phyloP scores from a whole-genome alignment of 2,888 invertebrate species.

The Pollenia amentaria region DNA sequence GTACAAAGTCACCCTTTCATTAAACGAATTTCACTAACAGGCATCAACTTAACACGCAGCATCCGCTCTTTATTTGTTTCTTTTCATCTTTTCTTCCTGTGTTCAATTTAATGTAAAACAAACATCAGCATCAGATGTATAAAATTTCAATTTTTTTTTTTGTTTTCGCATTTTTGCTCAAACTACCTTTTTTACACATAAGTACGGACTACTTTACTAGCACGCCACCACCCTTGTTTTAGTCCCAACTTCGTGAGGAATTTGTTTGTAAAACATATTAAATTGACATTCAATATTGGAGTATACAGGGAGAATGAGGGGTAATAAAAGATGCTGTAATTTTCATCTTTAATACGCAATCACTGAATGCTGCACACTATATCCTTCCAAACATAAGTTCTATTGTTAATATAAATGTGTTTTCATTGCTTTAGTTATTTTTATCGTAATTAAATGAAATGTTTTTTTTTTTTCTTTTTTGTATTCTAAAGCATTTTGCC shows the following conservation, averaged over 20 bases:
- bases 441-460: constrained; percentile 64
- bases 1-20: constrained; percentile 61
- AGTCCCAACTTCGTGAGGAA: not conserved
- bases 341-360: constrained; percentile 42
- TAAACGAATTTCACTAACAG: constrained; percentile 50
- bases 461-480: constrained; percentile 32
- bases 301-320: not conserved
- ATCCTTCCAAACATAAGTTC: constrained; percentile 37
- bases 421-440: constrained; percentile 43
- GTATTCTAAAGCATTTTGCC: constrained; percentile 41
- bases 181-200: constrained; percentile 34
- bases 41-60: constrained; percentile 54
- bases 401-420: constrained; percentile 54
- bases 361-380: constrained; percentile 23
- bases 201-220: not conserved
- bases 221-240: too few species aligned
- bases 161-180: constrained; percentile 29
- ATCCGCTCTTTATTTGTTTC: constrained; percentile 35
- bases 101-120: constrained; percentile 51
- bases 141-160: constrained; percentile 54
- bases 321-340: constrained; percentile 34
- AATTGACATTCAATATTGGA: constrained; percentile 60
- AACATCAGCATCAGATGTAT: constrained; percentile 63
- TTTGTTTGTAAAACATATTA: constrained; percentile 37
- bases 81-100: constrained; percentile 33